Evolutionary conservation across 2,797 vertebrate genomes (phyloP), one percentile per base, ranked within the genome.

Genomic region (Vipera ursinii): DNA sequence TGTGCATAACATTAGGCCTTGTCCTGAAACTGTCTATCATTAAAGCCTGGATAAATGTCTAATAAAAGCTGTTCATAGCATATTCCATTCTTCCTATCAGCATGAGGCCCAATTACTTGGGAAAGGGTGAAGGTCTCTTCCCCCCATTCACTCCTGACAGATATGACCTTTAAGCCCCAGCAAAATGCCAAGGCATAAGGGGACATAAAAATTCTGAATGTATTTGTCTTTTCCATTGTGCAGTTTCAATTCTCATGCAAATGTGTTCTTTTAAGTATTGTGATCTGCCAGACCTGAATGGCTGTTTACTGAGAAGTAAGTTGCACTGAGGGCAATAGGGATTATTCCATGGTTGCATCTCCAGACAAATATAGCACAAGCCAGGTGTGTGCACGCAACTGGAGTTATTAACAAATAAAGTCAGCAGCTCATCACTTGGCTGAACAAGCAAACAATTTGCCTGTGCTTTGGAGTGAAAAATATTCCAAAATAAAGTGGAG

Each of bases 121-220:
- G 96, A 97, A 97, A 98, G 96, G 95, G 95, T 97, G 97, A 96
- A 97, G 96, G 95, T 97, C 96, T 97, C 97, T 93, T 96, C 95
- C 95, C 95, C 96, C 96, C 95, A 96, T 97, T 95, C 95, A 94
- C 93, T 94, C 91, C 93, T 97, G 97, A 98, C 32, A 96, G 96
- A 95, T 93, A 94, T 97, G 97, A 98, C 96, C 97, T 98, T 97
- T 97, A 97, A 97, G 95, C 96, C 96, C 95, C 96, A 96, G 95
- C 96, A 97, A 96, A 93, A 96, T 95, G 95, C 95, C 92, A 95
- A 95, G 96, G 94, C 95, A 89, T 94, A 96, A 95, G 93, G 95
- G 94, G 96, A 13, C 0, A 92, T 95, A 97, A 94, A 93, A 95
- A 97, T 97, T 95, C 94, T 86, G 90, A 96, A 95, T 92, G 73